phyloP scores from a whole-genome alignment of 2,797 vertebrate species.

The Pseudochromis fuscus region DNA sequence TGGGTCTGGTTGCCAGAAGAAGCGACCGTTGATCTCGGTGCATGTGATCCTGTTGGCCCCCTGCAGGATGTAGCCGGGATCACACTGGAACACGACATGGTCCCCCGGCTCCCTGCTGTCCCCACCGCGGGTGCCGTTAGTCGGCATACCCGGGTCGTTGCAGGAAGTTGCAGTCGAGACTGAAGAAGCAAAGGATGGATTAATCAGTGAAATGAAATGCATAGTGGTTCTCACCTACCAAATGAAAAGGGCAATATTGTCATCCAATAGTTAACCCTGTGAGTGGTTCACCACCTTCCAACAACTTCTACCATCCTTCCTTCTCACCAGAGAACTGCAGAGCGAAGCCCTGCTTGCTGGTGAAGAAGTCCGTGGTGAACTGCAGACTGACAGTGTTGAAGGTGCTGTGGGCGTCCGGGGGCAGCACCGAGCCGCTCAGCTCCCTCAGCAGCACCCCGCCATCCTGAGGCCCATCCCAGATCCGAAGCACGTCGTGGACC shows the following conservation, averaged over 20 bases:
- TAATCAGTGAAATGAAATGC: slow-evolving; percentile 19
- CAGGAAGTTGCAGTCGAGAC: slow-evolving; percentile 97
- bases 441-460: slow-evolving; percentile 94
- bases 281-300: not conserved
- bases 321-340: slow-evolving; percentile 94
- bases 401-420: slow-evolving; percentile 93
- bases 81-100: slow-evolving; percentile 94
- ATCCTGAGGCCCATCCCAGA: slow-evolving; percentile 97
- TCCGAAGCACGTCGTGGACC: slow-evolving; percentile 93
- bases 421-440: slow-evolving; percentile 90
- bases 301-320: no score
- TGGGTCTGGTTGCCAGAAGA: slow-evolving; percentile 98
- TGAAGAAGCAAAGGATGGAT: slow-evolving; percentile 61
- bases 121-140: slow-evolving; percentile 94
- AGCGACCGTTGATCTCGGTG: slow-evolving; percentile 95
- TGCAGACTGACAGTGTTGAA: slow-evolving; percentile 94
- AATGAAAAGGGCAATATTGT: not conserved
- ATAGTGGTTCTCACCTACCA: slow-evolving; percentile 3
- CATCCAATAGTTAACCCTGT: slow-evolving; percentile 15
- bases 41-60: slow-evolving; percentile 94
- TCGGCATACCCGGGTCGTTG: slow-evolving; percentile 95
- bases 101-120: slow-evolving; percentile 94
- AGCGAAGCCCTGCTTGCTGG: slow-evolving; percentile 98
- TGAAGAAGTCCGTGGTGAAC: slow-evolving; percentile 99
- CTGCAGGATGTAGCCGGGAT: slow-evolving; percentile 93